Percentiles rank a stretch among this genome's conserved stretches.
phyloP scores from a whole-genome alignment of 2,113 vertebrate species.

The Scomber scombrus region DNA sequence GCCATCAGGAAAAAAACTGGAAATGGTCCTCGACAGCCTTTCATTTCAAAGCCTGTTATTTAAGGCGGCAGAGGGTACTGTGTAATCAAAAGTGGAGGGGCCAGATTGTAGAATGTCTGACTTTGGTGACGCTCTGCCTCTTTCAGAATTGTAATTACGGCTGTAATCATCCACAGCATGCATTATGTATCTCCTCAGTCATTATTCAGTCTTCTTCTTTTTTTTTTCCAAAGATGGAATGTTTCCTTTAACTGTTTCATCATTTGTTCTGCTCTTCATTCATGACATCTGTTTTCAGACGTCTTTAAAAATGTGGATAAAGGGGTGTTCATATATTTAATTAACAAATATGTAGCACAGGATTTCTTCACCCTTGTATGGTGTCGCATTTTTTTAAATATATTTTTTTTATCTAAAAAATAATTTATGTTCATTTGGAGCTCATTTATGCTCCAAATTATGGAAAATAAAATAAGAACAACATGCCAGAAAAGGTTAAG shows the following conservation, averaged over 20 bases:
- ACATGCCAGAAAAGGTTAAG: background rate
- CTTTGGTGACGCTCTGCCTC: constrained; percentile 88
- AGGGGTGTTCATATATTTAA: background rate
- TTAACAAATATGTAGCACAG: background rate
- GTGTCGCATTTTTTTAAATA: background rate
- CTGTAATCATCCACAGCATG: constrained; percentile 87
- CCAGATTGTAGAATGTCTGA: constrained; percentile 82
- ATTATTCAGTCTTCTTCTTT: constrained; percentile 67
- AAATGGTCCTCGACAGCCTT: constrained; percentile 87
- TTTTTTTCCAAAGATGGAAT: constrained; percentile 53
- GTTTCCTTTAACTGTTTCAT: constrained; percentile 16
- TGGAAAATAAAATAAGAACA: background rate
- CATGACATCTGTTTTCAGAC: background rate
- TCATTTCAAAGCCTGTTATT: constrained; percentile 95
- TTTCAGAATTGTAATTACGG: constrained; percentile 91
- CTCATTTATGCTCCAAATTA: background rate
- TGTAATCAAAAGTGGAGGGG: constrained; percentile 88
- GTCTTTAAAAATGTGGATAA: background rate
- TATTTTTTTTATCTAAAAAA: too few relatives aligned
- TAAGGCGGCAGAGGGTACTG: constrained; percentile 87
- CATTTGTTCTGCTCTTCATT: background rate
- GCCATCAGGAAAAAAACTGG: constrained; percentile 87
- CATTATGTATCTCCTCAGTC: constrained; percentile 87
- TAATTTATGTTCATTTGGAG: background rate
- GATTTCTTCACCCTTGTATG: background rate